Evolutionary conservation across 2,888 invertebrate genomes (phyloP).

Genomic region (Phasia obesa): DNA sequence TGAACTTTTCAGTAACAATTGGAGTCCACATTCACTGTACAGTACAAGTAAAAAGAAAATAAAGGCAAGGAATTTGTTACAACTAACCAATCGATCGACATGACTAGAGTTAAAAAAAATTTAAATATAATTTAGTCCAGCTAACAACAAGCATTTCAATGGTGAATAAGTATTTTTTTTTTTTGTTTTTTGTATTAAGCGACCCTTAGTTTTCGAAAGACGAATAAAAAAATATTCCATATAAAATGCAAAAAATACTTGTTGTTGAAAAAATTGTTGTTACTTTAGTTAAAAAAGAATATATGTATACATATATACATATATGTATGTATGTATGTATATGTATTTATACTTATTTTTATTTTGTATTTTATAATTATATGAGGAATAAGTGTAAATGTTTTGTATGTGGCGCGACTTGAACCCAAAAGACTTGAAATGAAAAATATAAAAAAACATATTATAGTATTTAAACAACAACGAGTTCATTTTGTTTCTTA

Average conservation of each 20-base stretch:
- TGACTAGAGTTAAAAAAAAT: background rate
- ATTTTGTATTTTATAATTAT: conserved; percentile 39
- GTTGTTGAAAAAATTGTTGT: conserved; percentile 41
- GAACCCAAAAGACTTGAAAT: conserved; percentile 70
- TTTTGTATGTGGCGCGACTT: conserved; percentile 64
- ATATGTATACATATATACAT: too few relatives aligned
- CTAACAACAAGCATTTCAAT: conserved; percentile 39
- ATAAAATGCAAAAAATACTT: conserved; percentile 60
- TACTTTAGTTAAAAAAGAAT: conserved; percentile 19
- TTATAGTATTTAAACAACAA: conserved; percentile 65
- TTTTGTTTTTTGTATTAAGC: conserved; percentile 29
- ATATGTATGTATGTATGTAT: conserved; percentile 11
- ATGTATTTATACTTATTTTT: conserved; percentile 33
- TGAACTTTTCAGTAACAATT: conserved; percentile 61
- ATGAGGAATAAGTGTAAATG: conserved; percentile 56
- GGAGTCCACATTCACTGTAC: too few relatives aligned
- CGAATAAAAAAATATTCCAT: conserved; percentile 47
- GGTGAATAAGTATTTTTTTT: conserved; percentile 27
- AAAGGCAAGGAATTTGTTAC: conserved; percentile 20
- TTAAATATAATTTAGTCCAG: conserved; percentile 22
- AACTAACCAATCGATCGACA: conserved; percentile 17
- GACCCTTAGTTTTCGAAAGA: conserved; percentile 49
- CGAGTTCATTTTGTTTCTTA: conserved; percentile 71
- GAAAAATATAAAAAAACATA: conserved; percentile 43
- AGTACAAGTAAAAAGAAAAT: background rate